Evolutionary conservation across 2,113 vertebrate genomes (phyloP).

Genomic region (Lethenteron reissneri): DNA sequence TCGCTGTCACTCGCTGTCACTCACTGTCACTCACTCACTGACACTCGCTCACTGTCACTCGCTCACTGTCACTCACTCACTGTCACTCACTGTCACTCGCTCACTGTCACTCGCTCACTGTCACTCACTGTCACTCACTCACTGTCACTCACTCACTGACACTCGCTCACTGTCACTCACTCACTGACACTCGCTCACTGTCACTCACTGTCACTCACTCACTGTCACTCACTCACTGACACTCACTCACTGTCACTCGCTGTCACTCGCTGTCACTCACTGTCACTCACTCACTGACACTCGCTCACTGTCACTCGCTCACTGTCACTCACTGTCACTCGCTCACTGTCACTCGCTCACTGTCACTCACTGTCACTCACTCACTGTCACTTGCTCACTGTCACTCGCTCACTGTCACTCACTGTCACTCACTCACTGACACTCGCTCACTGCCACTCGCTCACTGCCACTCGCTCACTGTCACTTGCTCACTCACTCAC

Average conservation of each 20-base stretch:
- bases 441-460: too few species aligned
- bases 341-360: too few species aligned
- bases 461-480: too few species aligned
- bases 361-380: too few species aligned
- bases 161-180: neutral
- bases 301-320: neutral
- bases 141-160: neutral
- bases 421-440: too few species aligned
- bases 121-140: neutral
- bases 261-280: neutral
- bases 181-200: neutral
- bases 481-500: too few species aligned
- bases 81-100: neutral
- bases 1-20: neutral
- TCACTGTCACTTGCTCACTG: too few species aligned
- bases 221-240: too few species aligned
- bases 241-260: too few species aligned
- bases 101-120: neutral
- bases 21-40: neutral
- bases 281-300: neutral
- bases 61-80: neutral
- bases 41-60: neutral
- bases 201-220: too few species aligned
- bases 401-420: too few species aligned
- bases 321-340: too few species aligned